Conservation (phyloP, 2,888 invertebrate genomes). For the Meloe dianella region DNA sequence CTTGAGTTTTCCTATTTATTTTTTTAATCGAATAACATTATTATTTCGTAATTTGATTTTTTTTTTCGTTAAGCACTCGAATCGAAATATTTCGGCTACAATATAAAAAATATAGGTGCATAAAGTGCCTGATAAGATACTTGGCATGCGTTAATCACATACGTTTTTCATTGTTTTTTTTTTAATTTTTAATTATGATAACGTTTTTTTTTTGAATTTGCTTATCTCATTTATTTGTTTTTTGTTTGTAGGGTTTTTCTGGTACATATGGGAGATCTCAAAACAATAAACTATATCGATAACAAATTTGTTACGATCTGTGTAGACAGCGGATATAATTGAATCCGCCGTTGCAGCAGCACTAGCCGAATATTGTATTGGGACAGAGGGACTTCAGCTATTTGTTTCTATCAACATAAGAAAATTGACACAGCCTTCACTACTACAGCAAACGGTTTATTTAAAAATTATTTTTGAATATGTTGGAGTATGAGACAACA, state of each 20-base stretch:
- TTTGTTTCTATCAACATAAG: conserved; percentile 49
- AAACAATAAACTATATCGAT: conserved; percentile 44
- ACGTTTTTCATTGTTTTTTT: no score
- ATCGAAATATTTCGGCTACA: no score
- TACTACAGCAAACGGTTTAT: neutral
- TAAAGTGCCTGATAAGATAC: no score
- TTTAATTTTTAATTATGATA: no score
- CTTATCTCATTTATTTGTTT: neutral
- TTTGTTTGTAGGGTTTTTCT: neutral
- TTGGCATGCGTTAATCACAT: no score
- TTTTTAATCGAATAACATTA: no score
- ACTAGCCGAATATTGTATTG: conserved; percentile 55
- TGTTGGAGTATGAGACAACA: neutral
- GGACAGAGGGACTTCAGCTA: conserved; percentile 56
- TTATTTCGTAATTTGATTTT: no score
- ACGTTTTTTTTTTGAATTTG: no score
- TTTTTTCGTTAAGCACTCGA: no score
- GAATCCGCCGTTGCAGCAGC: conserved; percentile 47
- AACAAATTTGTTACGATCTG: conserved; percentile 43
- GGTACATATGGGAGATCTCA: conserved; percentile 13
- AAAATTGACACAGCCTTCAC: conserved; percentile 28
- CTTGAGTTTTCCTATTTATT: no score
- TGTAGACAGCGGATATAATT: conserved; percentile 49
- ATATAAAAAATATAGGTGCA: no score
- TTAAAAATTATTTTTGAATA: conserved; percentile 1